phyloP scores from a whole-genome alignment of 2,113 vertebrate species.

The Tretioscincus oriximinensis region DNA sequence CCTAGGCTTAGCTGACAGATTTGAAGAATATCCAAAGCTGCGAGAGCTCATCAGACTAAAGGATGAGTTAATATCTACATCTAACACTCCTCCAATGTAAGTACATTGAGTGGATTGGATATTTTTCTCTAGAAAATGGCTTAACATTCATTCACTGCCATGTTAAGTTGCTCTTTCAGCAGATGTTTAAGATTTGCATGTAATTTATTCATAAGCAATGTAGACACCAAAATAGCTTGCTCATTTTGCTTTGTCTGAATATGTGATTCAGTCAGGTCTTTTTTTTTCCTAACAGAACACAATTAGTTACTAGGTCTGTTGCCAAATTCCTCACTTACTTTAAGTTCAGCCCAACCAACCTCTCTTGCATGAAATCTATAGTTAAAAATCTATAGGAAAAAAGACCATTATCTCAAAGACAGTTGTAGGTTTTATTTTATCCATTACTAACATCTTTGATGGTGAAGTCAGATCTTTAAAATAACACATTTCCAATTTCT shows the following conservation, averaged over 20 bases:
- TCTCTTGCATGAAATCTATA: not conserved
- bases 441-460: not conserved
- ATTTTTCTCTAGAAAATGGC: constrained; percentile 53
- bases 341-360: not conserved
- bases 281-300: constrained; percentile 8
- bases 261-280: constrained; percentile 11
- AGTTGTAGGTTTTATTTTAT: not conserved
- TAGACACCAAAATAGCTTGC: constrained; percentile 30
- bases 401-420: not conserved
- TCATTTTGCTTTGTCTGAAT: constrained; percentile 22
- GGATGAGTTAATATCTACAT: constrained; percentile 92
- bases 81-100: constrained; percentile 97
- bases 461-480: not conserved
- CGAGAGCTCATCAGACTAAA: constrained; percentile 95
- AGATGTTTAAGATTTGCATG: constrained; percentile 42
- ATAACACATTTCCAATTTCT: not conserved
- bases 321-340: not conserved
- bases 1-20: constrained; percentile 93
- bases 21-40: constrained; percentile 98
- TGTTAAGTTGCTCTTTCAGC: constrained; percentile 37
- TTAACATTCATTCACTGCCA: constrained; percentile 51
- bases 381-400: not conserved
- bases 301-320: constrained; percentile 9
- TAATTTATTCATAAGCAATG: constrained; percentile 9
- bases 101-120: constrained; percentile 55